These are phyloP conservation scores for Meandrina meandrites DNA, from an alignment of 92 coral and sea anemone species.

Conservation along the genomic window DNA sequence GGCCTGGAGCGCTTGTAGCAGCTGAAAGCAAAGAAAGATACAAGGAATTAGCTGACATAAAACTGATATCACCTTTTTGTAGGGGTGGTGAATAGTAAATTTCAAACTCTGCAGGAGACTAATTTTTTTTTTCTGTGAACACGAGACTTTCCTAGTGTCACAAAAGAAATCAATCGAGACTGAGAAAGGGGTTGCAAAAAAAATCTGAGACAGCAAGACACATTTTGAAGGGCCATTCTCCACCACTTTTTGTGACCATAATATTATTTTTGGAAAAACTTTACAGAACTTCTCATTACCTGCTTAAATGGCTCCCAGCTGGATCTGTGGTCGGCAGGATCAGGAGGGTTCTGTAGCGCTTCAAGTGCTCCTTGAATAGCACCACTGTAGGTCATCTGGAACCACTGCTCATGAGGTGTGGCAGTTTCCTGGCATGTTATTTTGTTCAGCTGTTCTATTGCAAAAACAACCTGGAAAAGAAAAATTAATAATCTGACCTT, in stretches of 20 bases:
- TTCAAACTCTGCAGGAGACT: too few species aligned
- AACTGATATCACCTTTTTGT: background rate
- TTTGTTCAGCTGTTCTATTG: conserved; percentile 87
- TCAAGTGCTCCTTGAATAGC: conserved; percentile 80
- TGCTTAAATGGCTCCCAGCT: conserved; percentile 99
- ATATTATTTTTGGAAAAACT: background rate
- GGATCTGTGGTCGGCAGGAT: conserved; percentile 83
- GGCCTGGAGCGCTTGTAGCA: conserved; percentile 88
- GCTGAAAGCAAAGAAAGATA: conserved; percentile 43
- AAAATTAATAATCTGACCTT: background rate
- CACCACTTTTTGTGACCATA: too few species aligned
- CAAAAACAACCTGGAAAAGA: conserved; percentile 81
- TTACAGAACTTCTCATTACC: conserved; percentile 43
- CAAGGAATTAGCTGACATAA: background rate
- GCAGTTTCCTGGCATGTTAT: conserved; percentile 86
- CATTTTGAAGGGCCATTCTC: too few species aligned
- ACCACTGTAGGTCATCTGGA: conserved; percentile 78
- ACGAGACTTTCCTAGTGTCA: too few species aligned
- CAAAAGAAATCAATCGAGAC: too few species aligned
- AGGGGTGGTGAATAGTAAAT: too few species aligned
- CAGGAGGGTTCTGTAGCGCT: conserved; percentile 81
- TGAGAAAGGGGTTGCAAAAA: too few species aligned
- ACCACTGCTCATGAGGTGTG: conserved; percentile 98
- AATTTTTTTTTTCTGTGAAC: too few species aligned
- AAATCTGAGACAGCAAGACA: too few species aligned